phyloP scores from a whole-genome alignment of 2,113 vertebrate genomes.

The Haemorhous mexicanus region DNA sequence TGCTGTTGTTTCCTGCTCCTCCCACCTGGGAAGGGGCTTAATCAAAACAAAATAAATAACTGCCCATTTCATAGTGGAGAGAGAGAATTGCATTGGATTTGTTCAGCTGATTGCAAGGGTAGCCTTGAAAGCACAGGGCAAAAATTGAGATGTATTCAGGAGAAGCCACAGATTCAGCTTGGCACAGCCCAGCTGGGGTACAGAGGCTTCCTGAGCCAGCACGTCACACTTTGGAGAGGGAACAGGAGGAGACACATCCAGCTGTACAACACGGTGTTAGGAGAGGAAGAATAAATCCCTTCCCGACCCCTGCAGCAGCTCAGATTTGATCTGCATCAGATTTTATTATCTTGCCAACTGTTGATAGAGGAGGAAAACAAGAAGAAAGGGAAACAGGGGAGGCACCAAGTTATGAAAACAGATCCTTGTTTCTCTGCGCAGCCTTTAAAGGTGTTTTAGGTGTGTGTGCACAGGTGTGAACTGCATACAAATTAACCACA shows the following conservation, averaged over 20 bases:
- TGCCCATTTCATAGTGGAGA: neutral
- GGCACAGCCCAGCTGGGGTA: neutral
- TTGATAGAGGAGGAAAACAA: neutral
- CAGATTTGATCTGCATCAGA: slow-evolving; percentile 11
- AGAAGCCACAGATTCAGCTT: accelerated
- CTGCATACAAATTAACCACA: slow-evolving; percentile 49
- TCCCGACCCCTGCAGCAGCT: neutral
- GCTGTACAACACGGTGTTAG: neutral
- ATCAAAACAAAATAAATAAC: neutral
- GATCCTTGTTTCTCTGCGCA: neutral
- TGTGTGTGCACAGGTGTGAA: slow-evolving; percentile 19
- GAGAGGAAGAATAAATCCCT: neutral
- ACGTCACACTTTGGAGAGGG: neutral
- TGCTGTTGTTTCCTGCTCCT: neutral
- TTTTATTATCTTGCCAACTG: neutral
- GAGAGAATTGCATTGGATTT: neutral
- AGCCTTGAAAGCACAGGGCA: neutral
- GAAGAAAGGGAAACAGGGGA: neutral
- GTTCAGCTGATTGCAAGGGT: neutral
- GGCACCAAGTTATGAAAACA: neutral
- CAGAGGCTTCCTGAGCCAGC: neutral
- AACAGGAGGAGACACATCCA: neutral
- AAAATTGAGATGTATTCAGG: neutral
- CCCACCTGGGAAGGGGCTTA: neutral
- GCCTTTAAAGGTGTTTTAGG: slow-evolving; percentile 16